Conservation (phyloP, 2,888 invertebrate species). For the Sesia apiformis region DNA sequence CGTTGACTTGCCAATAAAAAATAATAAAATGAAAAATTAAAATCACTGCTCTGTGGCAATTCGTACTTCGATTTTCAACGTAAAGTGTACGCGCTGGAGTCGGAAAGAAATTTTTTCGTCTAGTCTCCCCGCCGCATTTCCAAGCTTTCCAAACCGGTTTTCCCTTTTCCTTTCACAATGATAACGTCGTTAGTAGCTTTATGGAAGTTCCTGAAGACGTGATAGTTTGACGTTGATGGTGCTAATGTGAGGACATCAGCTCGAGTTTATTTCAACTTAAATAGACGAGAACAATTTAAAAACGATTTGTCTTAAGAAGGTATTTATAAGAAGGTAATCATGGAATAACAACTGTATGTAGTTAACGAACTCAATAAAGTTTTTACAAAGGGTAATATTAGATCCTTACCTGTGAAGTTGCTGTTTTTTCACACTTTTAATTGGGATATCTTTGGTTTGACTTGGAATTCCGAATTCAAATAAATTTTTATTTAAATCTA, state of each 20-base stretch:
- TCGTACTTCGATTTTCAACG: not conserved
- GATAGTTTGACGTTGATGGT: constrained; percentile 31
- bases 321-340: no score
- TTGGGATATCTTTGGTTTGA: no score
- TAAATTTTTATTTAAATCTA: no score
- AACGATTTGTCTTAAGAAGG: not conserved
- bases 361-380: no score
- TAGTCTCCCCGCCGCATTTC: constrained; percentile 53
- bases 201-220: constrained; percentile 34
- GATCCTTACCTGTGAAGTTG: no score
- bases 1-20: no score
- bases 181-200: constrained; percentile 59
- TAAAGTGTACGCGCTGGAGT: constrained; percentile 22
- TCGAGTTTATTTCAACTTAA: not conserved
- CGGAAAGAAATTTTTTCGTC: constrained; percentile 66
- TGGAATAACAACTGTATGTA: no score
- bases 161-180: constrained; percentile 37
- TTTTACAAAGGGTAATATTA: no score
- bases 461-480: no score
- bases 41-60: not conserved
- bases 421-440: no score
- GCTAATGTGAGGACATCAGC: constrained; percentile 10
- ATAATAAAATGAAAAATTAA: no score
- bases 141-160: constrained; percentile 46
- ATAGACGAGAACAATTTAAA: not conserved